Conservation (phyloP, 2,113 vertebrate genomes). For the Sus scrofa region T2T-Sscrofa CM000824.6:43995001-43995500, state of each 20-base stretch:
- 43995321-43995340: not conserved
- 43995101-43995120: slow-evolving; percentile 3
- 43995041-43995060: slow-evolving; percentile 14
- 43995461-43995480: slow-evolving; percentile 27
- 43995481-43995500: not conserved
- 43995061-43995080: slow-evolving; percentile 11
- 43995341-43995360: not conserved
- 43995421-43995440: slow-evolving; percentile 13
- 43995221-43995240: too few relatives aligned
- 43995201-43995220: too few relatives aligned
- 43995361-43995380: not conserved
- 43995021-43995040: not conserved
- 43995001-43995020: not conserved
- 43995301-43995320: not conserved
- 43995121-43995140: not conserved
- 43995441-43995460: not conserved
- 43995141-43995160: too few relatives aligned
- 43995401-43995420: not conserved
- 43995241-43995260: too few relatives aligned
- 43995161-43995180: too few relatives aligned
- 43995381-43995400: slow-evolving; percentile 15
- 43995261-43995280: not conserved
- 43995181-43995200: too few relatives aligned
- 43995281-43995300: not conserved
- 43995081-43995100: slow-evolving; percentile 11